phyloP scores from a whole-genome alignment of 1,140 invertebrate species.

The Pseudachorutes palmiensis region DNA sequence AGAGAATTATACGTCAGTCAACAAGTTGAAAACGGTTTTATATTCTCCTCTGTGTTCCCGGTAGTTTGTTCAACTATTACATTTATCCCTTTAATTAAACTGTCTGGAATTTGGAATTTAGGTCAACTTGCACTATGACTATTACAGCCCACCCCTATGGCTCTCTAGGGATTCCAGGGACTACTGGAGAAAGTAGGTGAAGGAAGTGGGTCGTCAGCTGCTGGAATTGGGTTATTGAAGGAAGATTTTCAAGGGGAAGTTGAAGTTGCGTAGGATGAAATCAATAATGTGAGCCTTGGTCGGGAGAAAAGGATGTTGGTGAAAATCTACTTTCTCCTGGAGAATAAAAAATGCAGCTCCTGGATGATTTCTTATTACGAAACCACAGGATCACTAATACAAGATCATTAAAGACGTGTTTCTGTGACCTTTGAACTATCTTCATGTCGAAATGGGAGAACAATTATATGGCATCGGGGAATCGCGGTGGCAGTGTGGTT shows the following conservation, averaged over 20 bases:
- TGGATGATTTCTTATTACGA: too few relatives aligned
- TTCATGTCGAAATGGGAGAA: neutral
- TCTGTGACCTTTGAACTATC: neutral
- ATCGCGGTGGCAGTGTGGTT: conserved; percentile 93
- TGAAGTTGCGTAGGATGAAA: neutral
- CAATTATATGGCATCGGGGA: conserved; percentile 40
- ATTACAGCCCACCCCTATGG: too few relatives aligned
- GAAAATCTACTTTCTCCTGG: neutral
- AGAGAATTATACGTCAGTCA: too few relatives aligned
- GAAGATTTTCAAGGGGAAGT: conserved; percentile 10
- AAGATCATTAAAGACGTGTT: neutral
- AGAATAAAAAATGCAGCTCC: too few relatives aligned
- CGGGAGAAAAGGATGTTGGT: too few relatives aligned
- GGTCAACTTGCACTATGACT: too few relatives aligned
- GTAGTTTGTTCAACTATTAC: neutral
- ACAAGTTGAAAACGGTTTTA: too few relatives aligned
- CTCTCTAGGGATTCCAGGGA: too few relatives aligned
- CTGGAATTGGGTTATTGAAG: conserved; percentile 6
- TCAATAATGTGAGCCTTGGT: too few relatives aligned
- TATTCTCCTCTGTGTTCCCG: too few relatives aligned
- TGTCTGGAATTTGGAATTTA: too few relatives aligned
- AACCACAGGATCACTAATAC: too few relatives aligned
- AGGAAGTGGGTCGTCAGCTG: conserved; percentile 16
- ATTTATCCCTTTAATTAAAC: neutral
- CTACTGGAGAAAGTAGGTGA: conserved; percentile 11